Evolutionary conservation across 2,888 invertebrate genomes (phyloP).

Genomic region (Podotricha telesiphe): DNA sequence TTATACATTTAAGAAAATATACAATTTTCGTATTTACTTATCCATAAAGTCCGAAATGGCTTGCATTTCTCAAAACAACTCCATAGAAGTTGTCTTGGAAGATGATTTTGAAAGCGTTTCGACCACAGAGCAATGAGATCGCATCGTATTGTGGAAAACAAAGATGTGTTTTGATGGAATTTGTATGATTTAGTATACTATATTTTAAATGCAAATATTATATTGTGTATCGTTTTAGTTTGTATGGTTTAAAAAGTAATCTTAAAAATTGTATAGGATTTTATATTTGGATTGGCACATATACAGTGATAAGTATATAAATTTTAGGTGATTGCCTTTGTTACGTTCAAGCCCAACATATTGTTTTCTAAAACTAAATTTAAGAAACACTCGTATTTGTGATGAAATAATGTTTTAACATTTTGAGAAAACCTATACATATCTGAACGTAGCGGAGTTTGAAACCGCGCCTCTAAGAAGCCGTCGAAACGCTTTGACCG

Average conservation of each 20-base stretch:
- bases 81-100: conserved; percentile 43
- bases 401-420: too few relatives aligned
- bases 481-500: too few relatives aligned
- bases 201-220: conserved; percentile 42
- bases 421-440: too few relatives aligned
- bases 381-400: too few relatives aligned
- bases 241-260: not conserved
- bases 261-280: not conserved
- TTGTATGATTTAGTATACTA: conserved; percentile 69
- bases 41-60: conserved; percentile 48
- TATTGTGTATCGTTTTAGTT: conserved; percentile 22
- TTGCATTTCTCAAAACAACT: not conserved
- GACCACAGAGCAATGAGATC: conserved; percentile 77
- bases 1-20: conserved; percentile 22
- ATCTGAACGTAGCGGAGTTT: too few relatives aligned
- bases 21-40: conserved; percentile 26
- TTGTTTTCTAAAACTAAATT: too few relatives aligned
- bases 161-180: conserved; percentile 71
- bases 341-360: too few relatives aligned
- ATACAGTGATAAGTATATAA: too few relatives aligned
- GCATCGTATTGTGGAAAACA: conserved; percentile 73
- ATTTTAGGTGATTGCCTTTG: too few relatives aligned
- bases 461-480: too few relatives aligned
- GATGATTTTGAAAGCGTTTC: conserved; percentile 64
- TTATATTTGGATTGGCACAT: too few relatives aligned